A percentile compares a stretch with the other conserved stretches of the same genome.
phyloP scores from a whole-genome alignment of 2,888 invertebrate genomes.

The Syritta pipiens region DNA sequence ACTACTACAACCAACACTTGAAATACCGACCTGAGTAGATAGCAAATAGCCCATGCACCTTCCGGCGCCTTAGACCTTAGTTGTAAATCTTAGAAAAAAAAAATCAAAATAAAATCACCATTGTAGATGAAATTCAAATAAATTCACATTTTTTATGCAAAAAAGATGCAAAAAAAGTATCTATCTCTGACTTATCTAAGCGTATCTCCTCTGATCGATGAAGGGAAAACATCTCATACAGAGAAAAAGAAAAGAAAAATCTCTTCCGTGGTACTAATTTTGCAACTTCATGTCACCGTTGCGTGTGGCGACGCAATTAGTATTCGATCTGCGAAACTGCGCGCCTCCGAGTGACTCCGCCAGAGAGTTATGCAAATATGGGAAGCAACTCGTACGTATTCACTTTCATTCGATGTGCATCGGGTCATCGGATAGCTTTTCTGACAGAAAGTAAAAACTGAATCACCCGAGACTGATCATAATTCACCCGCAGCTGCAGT shows the following conservation, averaged over 20 bases:
- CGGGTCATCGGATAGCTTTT: slow-evolving; percentile 26
- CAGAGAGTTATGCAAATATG: slow-evolving; percentile 53
- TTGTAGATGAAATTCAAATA: too few species aligned
- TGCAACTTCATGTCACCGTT: slow-evolving; percentile 27
- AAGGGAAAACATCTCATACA: background rate
- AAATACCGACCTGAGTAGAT: slow-evolving; percentile 75
- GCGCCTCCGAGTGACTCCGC: slow-evolving; percentile 19
- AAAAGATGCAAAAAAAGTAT: too few species aligned
- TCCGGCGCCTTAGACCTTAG: too few species aligned
- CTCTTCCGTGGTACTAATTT: slow-evolving; percentile 51
- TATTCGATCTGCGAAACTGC: slow-evolving; percentile 46
- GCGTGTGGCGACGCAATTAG: slow-evolving; percentile 59
- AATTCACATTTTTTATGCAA: too few species aligned
- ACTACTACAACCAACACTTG: slow-evolving; percentile 76
- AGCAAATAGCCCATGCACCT: background rate
- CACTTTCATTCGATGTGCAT: slow-evolving; percentile 40
- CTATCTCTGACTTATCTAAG: slow-evolving; percentile 54
- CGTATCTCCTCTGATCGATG: background rate
- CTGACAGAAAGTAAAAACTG: slow-evolving; percentile 40
- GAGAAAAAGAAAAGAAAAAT: background rate
- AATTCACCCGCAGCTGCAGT: slow-evolving; percentile 14
- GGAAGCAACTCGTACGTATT: slow-evolving; percentile 20
- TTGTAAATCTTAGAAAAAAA: background rate
- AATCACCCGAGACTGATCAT: slow-evolving; percentile 11
- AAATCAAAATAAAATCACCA: too few species aligned